Evolutionary conservation across 2,113 vertebrate species (phyloP).

Genomic region (Sprattus sprattus): DNA sequence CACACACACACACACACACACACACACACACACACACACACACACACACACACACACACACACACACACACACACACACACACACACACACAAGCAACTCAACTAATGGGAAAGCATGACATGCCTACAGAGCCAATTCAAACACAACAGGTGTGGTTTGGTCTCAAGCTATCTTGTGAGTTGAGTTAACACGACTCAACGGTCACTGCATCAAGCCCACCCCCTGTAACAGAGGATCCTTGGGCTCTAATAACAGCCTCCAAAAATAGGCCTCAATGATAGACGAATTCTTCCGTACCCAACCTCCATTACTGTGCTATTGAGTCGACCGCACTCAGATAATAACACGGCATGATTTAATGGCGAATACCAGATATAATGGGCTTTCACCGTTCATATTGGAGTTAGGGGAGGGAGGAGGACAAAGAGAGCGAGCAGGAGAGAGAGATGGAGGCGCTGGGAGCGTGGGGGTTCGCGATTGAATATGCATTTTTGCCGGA

Average conservation of each 20-base stretch:
- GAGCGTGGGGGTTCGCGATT: neutral
- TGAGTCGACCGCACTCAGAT: neutral
- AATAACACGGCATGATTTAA: neutral
- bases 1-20: constrained; percentile 10
- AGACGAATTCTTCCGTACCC: no score
- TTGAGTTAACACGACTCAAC: no score
- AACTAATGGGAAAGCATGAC: no score
- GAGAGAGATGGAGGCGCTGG: neutral
- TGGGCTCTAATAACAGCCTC: no score
- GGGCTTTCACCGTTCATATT: neutral
- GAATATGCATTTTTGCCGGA: constrained; percentile 2
- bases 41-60: constrained; percentile 16
- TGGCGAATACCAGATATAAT: neutral
- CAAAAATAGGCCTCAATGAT: no score
- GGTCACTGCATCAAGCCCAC: no score
- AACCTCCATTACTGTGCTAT: neutral
- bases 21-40: constrained; percentile 28
- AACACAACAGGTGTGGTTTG: no score
- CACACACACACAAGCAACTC: no score
- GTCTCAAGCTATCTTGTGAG: no score
- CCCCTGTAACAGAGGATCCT: no score
- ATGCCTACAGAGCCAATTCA: no score
- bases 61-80: constrained; percentile 6
- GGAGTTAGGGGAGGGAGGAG: neutral
- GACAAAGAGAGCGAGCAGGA: constrained; percentile 4